Conservation (phyloP, 2,888 invertebrate genomes). For the Zeuzera pyrina region DNA sequence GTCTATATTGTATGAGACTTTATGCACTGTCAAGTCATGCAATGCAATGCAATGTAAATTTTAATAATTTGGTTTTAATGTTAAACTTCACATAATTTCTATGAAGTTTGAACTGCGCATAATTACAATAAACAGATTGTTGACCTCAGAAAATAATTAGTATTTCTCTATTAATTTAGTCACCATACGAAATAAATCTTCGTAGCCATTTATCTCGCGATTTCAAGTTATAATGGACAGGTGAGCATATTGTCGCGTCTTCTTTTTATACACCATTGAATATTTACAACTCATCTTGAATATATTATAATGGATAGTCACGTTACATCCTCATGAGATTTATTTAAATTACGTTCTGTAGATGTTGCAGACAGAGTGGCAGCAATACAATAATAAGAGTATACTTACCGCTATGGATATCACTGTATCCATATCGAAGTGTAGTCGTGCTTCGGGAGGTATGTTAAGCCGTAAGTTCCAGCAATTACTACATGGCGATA, state of each 20-base stretch:
- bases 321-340: constrained; percentile 36
- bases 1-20: too few species aligned
- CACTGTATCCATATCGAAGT: background rate
- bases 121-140: constrained; percentile 40
- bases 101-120: too few species aligned
- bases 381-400: constrained; percentile 26
- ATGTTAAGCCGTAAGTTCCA: too few species aligned
- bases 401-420: too few species aligned
- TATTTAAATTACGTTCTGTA: constrained; percentile 41
- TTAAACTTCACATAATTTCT: too few species aligned
- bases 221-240: constrained; percentile 38
- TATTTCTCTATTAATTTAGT: constrained; percentile 43
- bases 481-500: too few species aligned
- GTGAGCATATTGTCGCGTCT: constrained; percentile 35
- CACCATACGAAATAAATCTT: constrained; percentile 47
- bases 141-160: constrained; percentile 52
- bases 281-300: constrained; percentile 47
- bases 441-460: background rate
- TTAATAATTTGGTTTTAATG: too few species aligned
- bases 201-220: constrained; percentile 34
- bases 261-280: constrained; percentile 42
- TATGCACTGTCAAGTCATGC: too few species aligned
- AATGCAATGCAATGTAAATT: too few species aligned
- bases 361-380: constrained; percentile 60
- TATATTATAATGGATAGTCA: constrained; percentile 38